Conservation (phyloP, 2,797 vertebrate species). For the Pitangus sulphuratus region DNA sequence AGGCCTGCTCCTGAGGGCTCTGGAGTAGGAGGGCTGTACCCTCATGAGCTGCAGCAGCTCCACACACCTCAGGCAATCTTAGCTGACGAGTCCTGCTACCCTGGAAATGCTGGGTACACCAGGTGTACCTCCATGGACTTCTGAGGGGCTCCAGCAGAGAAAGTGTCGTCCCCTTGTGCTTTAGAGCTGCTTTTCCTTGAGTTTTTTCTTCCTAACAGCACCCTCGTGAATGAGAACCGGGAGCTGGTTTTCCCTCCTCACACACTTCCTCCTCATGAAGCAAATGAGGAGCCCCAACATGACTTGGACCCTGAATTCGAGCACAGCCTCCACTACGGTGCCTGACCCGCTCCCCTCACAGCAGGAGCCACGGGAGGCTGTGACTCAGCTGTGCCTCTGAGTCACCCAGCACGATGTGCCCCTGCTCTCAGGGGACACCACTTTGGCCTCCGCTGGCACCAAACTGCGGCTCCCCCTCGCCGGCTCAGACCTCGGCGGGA, state of each 20-base stretch:
- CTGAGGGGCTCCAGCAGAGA: background rate
- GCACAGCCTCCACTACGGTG: rapidly evolving
- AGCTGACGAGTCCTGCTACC: rapidly evolving
- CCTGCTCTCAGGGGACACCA: background rate
- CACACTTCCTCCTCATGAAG: background rate
- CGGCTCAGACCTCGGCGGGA: background rate
- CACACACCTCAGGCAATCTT: background rate
- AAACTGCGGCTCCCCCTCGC: rapidly evolving
- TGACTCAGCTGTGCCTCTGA: constrained; percentile 25
- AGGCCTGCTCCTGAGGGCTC: background rate
- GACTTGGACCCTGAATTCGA: background rate
- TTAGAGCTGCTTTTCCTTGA: background rate
- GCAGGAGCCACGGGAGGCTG: background rate
- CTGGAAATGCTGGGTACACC: rapidly evolving
- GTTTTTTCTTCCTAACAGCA: background rate
- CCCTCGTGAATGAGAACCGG: background rate
- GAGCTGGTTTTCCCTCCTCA: background rate
- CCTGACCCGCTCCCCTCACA: background rate
- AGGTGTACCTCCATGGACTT: background rate
- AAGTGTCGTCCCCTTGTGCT: background rate
- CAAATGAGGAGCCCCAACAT: background rate
- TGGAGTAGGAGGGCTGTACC: rapidly evolving
- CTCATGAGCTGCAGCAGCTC: background rate
- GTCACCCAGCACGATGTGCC: background rate
- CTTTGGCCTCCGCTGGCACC: background rate